phyloP scores from a whole-genome alignment of 2,888 invertebrate species.

The Cephus pygmeus region DNA sequence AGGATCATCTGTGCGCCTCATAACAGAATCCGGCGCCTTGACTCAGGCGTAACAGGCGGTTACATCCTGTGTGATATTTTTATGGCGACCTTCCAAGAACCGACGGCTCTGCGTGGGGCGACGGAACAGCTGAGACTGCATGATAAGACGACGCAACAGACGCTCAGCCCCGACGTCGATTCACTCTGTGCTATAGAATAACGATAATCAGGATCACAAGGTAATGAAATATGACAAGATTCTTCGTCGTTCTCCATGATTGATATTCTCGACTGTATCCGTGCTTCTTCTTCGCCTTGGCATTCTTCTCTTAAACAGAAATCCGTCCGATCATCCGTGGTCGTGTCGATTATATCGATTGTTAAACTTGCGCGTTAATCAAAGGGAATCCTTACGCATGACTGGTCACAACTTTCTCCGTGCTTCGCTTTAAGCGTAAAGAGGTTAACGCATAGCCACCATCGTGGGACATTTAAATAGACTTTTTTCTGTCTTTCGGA shows the following conservation, averaged over 20 bases:
- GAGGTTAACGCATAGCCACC: not conserved
- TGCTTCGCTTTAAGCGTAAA: not conserved
- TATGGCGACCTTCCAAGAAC: slow-evolving; percentile 56
- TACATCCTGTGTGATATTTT: slow-evolving; percentile 50
- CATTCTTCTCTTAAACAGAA: not conserved
- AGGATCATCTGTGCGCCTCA: not conserved
- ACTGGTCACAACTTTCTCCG: not conserved
- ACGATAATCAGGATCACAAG: not conserved
- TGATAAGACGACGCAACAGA: slow-evolving; percentile 45
- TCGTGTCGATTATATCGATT: not conserved
- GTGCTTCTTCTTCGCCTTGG: not conserved
- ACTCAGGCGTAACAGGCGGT: slow-evolving; percentile 22
- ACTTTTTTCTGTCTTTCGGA: not conserved
- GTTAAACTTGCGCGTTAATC: not conserved
- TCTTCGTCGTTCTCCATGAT: not conserved
- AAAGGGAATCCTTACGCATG: not conserved
- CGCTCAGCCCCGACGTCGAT: not conserved
- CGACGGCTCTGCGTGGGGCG: slow-evolving; percentile 43
- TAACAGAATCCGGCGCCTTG: not conserved
- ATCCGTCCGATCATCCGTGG: not conserved
- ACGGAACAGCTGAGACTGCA: slow-evolving; percentile 49
- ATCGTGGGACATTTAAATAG: not conserved
- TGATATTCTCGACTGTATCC: not conserved
- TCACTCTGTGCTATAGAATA: not conserved
- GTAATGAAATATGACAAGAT: not conserved